phyloP scores from a whole-genome alignment of 2,113 vertebrate species.

The Notarius quadriscutis region DNA sequence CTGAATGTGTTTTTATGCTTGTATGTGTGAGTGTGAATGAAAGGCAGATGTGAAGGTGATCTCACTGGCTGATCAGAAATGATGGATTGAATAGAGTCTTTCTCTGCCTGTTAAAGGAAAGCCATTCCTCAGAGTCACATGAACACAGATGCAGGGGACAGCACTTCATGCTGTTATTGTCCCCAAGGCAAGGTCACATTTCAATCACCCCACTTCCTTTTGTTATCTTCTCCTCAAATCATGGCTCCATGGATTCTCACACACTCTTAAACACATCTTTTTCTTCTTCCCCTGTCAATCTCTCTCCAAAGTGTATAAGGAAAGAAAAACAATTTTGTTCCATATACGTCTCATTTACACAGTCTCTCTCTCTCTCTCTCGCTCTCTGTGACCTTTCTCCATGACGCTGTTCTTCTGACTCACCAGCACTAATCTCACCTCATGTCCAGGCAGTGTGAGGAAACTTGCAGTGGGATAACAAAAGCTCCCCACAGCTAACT shows the following conservation, averaged over 20 bases:
- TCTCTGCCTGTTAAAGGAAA: slow-evolving; percentile 62
- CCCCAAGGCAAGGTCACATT: slow-evolving; percentile 85
- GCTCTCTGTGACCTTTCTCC: slow-evolving; percentile 26
- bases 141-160: slow-evolving; percentile 65
- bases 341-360: slow-evolving; percentile 28
- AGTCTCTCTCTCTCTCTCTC: neutral
- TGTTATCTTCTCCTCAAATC: slow-evolving; percentile 64
- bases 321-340: slow-evolving; percentile 37
- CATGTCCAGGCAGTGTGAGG: slow-evolving; percentile 1
- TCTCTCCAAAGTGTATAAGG: slow-evolving; percentile 8
- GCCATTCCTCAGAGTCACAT: slow-evolving; percentile 78
- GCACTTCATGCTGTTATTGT: slow-evolving; percentile 78
- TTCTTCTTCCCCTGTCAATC: slow-evolving; percentile 33
- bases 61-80: slow-evolving; percentile 85
- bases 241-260: slow-evolving; percentile 47
- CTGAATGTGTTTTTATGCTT: neutral
- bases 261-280: slow-evolving; percentile 22
- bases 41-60: slow-evolving; percentile 81
- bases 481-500: neutral
- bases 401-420: slow-evolving; percentile 11
- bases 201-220: slow-evolving; percentile 67
- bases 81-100: slow-evolving; percentile 80
- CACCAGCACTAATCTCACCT: slow-evolving; percentile 9
- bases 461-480: slow-evolving; percentile 9
- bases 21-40: slow-evolving; percentile 9